Base-by-base conservation (phyloP, 2,797 vertebrate species). In the Siniperca scherzeri region DNA sequence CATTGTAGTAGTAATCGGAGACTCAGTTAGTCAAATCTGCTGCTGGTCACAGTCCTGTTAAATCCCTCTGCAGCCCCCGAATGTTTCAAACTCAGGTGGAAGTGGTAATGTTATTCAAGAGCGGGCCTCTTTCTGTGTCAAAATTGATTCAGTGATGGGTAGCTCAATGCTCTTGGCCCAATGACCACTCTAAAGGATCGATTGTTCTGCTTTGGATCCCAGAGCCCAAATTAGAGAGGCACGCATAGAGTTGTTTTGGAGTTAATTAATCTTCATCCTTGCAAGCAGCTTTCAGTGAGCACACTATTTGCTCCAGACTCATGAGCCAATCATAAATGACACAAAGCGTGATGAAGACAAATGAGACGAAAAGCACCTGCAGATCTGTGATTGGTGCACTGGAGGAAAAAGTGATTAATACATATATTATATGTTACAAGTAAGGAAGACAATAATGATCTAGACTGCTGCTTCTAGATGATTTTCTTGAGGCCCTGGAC, bases 171-270 rank as follows among this genome's bases (percentile, higher is more conserved):
- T 86, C 36, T 52, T 50, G 50, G 56, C 33, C 52, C 8, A 3
- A 13, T 53, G 62, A 77, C 77, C 52, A 81, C 76, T 81, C 70
- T 77, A 66, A 75, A 67, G 5, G 53, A 87, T 93, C 87, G 87
- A 93, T 93, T 91, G 87, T 87, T 82, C 74, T 52, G 33, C 74
- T 89, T 89, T 67, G 50, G 33, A 62, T 83, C 57, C 19, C 59
- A 74, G 42, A 72, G 40, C 14, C 53, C 30, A 70, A 66, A 75
- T 66, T 64, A 53, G 56, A 57, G 12, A 75, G 19, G 73, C 16
- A 64, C 16, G 16, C 17, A 64, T 9, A 27, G 19, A 40, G n/a
- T 22, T 57, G 52, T 11, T 71, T 50, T 59, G 8, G 19, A 50
- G 44, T 71, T 66, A 80, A 67, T 56, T 42, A 36, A 30, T 50